phyloP scores from a whole-genome alignment of 2,113 vertebrate species.

The Trochalopteron elliotii region DNA sequence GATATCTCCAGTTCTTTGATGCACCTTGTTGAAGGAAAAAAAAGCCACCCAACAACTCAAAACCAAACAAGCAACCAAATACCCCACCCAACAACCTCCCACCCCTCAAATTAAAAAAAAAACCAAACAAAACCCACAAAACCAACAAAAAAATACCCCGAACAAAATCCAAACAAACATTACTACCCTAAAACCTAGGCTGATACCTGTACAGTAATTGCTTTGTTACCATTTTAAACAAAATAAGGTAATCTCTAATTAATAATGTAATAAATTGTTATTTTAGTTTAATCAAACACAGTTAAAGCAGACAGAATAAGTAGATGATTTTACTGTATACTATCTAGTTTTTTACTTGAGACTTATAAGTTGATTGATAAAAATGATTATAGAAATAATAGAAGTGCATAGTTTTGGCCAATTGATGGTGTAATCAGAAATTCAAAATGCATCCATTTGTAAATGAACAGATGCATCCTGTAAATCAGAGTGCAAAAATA shows the following conservation, averaged over 20 bases:
- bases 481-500: neutral
- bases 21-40: neutral
- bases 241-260: neutral
- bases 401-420: neutral
- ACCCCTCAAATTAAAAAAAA: neutral
- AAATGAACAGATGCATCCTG: neutral
- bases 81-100: rapidly evolving
- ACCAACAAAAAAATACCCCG: neutral
- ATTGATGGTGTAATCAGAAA: neutral
- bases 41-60: neutral
- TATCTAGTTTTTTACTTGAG: neutral
- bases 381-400: neutral
- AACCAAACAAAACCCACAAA: no score
- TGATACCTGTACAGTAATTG: neutral
- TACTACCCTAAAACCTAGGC: neutral
- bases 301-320: neutral
- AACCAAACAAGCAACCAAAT: neutral
- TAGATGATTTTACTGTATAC: neutral
- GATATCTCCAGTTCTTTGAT: neutral
- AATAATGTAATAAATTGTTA: neutral
- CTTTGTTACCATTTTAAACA: neutral
- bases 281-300: neutral
- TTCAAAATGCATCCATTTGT: neutral
- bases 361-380: neutral
- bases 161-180: neutral